These are phyloP conservation scores for Phania funesta DNA, from an alignment of 2,888 invertebrate species.

Conservation along the genomic window DNA sequence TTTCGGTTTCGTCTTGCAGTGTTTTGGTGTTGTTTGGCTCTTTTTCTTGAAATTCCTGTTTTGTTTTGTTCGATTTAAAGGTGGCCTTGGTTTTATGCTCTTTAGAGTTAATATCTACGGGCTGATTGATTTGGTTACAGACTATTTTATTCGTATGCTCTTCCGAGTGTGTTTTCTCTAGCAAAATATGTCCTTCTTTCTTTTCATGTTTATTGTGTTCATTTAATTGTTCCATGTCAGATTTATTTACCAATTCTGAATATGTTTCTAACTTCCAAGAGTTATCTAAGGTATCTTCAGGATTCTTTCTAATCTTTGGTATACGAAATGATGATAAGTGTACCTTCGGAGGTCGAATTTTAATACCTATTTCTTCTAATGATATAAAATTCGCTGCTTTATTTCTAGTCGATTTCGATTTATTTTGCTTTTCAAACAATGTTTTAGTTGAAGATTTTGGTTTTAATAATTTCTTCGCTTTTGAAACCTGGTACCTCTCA, in stretches of 20 bases:
- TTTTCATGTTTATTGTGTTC: background rate
- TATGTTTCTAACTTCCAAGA: conserved; percentile 37
- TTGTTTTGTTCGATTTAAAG: too few species aligned
- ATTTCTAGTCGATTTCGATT: background rate
- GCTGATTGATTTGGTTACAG: too few species aligned
- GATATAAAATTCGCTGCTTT: conserved; percentile 20
- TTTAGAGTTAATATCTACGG: too few species aligned
- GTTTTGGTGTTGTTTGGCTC: background rate
- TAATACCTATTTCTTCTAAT: conserved; percentile 42
- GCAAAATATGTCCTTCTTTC: background rate
- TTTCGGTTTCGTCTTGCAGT: background rate
- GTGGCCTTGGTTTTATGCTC: background rate
- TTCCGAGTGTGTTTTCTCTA: background rate
- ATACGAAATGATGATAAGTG: conserved; percentile 48
- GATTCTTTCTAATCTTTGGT: conserved; percentile 36
- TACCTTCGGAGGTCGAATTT: conserved; percentile 22
- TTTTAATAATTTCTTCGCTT: background rate
- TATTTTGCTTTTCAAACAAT: background rate
- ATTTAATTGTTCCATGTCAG: background rate
- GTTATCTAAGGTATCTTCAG: background rate
- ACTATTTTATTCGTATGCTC: background rate
- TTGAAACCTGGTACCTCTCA: background rate
- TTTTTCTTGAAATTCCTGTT: too few species aligned
- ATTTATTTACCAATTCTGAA: background rate
- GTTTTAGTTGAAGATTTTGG: background rate